A percentile compares a stretch with the other conserved stretches of the same genome.
phyloP scores from a whole-genome alignment of 2,888 invertebrate genomes.

The Ichneumon xanthorius region DNA sequence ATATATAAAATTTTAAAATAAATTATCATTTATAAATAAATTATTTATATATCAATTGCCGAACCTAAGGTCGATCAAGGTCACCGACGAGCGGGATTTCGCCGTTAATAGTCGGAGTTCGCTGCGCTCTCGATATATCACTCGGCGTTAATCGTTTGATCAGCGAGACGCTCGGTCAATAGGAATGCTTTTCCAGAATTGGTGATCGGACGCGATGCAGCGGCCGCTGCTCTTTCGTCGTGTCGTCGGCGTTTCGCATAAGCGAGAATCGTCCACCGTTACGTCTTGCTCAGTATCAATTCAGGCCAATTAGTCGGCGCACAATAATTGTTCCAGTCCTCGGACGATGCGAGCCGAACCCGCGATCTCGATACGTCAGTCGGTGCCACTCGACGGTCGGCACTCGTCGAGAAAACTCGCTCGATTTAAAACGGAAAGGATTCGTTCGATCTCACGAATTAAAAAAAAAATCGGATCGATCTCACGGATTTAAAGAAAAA shows the following conservation, averaged over 20 bases:
- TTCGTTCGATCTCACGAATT: too few species aligned
- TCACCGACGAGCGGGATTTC: constrained; percentile 8
- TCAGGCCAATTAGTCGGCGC: constrained; percentile 83
- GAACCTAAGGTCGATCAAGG: constrained; percentile 17
- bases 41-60: too few species aligned
- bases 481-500: too few species aligned
- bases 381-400: neutral
- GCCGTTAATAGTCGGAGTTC: constrained; percentile 12
- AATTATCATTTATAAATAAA: neutral
- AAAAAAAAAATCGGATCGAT: too few species aligned
- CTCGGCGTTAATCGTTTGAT: constrained; percentile 56
- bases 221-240: constrained; percentile 29
- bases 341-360: constrained; percentile 59
- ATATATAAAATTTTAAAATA: too few species aligned
- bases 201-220: constrained; percentile 13
- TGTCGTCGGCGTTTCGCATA: constrained; percentile 52
- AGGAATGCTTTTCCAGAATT: neutral
- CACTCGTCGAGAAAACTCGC: neutral
- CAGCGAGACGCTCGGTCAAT: constrained; percentile 3
- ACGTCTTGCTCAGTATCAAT: constrained; percentile 75
- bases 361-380: neutral
- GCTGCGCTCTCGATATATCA: constrained; percentile 37
- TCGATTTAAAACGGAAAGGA: neutral
- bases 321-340: constrained; percentile 81
- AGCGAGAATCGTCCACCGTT: constrained; percentile 50